These are phyloP conservation scores for Eupsittula cactorum DNA, from an alignment of 2,113 vertebrate species.

Conservation along the genomic window DNA sequence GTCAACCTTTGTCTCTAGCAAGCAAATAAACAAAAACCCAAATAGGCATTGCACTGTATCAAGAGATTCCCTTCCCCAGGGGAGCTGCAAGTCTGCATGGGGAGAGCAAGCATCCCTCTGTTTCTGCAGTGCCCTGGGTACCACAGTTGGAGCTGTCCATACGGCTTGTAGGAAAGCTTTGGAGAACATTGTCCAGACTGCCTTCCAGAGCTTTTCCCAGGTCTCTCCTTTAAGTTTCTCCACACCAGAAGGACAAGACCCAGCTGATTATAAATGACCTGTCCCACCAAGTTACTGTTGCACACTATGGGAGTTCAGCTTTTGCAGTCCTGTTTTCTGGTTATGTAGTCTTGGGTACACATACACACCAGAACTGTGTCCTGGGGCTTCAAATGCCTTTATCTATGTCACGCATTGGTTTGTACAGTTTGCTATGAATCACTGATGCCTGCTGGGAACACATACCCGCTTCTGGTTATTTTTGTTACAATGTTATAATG, in stretches of 20 bases:
- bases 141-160: not conserved
- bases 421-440: conserved; percentile 59
- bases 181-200: not conserved
- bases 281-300: conserved; percentile 14
- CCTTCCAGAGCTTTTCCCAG: not conserved
- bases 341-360: not conserved
- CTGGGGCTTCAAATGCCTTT: conserved; percentile 67
- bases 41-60: not conserved
- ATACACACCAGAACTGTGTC: conserved; percentile 23
- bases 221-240: not conserved
- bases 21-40: not conserved
- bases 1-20: not conserved
- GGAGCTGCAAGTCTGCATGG: not conserved
- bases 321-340: not conserved
- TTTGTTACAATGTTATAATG: conserved; percentile 65
- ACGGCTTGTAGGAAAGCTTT: not conserved
- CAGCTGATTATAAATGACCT: not conserved
- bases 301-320: not conserved
- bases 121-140: not conserved
- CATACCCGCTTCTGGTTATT: conserved; percentile 60
- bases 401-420: conserved; percentile 52
- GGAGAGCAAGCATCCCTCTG: not conserved
- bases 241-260: not conserved
- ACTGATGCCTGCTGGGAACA: conserved; percentile 66
- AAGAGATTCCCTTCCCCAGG: not conserved